These are phyloP conservation scores for Lerema accius DNA, from an alignment of 1,140 invertebrate genomes.

Conservation along the genomic window DNA sequence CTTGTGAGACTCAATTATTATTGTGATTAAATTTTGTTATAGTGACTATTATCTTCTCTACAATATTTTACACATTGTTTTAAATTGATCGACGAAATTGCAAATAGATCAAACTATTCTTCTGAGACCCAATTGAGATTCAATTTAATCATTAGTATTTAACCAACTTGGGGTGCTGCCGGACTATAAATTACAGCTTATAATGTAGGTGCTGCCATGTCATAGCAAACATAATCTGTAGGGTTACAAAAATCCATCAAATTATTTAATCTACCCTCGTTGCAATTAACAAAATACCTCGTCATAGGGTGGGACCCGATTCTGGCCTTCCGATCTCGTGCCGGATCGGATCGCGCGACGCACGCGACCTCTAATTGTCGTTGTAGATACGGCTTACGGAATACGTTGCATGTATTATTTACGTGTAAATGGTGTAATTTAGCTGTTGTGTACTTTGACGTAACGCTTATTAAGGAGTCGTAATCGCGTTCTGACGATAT, in stretches of 20 bases:
- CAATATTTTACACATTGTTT: too few species aligned
- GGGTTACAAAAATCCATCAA: neutral
- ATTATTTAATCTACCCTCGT: neutral
- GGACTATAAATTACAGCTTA: too few species aligned
- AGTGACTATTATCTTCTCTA: too few species aligned
- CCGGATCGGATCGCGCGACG: conserved; percentile 51
- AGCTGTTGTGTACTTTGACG: conserved; percentile 2
- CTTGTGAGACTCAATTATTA: too few species aligned
- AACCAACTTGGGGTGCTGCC: too few species aligned
- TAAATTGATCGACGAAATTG: too few species aligned
- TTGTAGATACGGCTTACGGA: conserved; percentile 46
- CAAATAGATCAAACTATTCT: too few species aligned
- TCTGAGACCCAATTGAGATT: too few species aligned
- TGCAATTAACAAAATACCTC: conserved; percentile 42
- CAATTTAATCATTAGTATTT: too few species aligned
- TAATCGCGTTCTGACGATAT: neutral
- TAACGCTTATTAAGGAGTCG: neutral
- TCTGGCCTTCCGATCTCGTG: conserved; percentile 36
- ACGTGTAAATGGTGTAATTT: conserved; percentile 15
- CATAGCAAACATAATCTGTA: neutral
- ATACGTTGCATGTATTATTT: conserved; percentile 40
- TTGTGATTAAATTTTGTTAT: too few species aligned
- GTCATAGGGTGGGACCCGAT: conserved; percentile 37
- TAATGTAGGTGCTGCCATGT: too few species aligned
- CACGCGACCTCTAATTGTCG: conserved; percentile 62